Evolutionary conservation across 2,888 invertebrate species (phyloP).

Genomic region (Periphyllus acericola): DNA sequence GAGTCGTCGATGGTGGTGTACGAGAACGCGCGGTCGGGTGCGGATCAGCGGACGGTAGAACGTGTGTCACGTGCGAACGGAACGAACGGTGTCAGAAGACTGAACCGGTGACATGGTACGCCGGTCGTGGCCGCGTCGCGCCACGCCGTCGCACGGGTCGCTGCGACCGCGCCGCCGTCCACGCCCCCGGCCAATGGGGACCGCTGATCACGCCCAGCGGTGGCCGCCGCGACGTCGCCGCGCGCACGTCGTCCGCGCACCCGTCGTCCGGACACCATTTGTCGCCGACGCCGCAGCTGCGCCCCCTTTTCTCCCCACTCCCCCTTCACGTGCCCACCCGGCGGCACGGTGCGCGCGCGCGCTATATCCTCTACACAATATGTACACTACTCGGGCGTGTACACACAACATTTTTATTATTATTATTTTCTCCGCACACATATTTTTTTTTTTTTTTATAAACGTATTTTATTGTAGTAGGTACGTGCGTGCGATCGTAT

Average conservation of each 20-base stretch:
- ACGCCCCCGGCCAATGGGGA: not conserved
- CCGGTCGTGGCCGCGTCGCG: no score
- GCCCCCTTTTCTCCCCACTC: constrained; percentile 26
- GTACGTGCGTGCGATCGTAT: not conserved
- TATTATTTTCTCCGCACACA: not conserved
- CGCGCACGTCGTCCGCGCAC: constrained; percentile 8
- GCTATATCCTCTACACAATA: not conserved
- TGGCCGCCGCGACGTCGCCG: not conserved
- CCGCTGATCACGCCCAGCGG: constrained; percentile 32
- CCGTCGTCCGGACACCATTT: constrained; percentile 53
- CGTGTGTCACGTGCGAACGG: not conserved
- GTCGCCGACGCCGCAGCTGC: constrained; percentile 48
- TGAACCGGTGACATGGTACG: not conserved
- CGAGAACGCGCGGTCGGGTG: not conserved
- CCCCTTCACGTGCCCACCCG: not conserved
- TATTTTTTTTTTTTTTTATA: not conserved
- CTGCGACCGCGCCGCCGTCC: not conserved
- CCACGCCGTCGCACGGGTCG: not conserved
- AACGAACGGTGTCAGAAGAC: constrained; percentile 44
- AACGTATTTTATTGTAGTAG: not conserved
- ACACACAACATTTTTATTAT: not conserved
- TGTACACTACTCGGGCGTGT: not conserved
- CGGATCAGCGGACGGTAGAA: not conserved
- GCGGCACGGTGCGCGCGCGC: not conserved
- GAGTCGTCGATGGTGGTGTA: no score